Base-by-base conservation (phyloP, 2,888 invertebrate genomes). In the Tinea semifulvella region DNA sequence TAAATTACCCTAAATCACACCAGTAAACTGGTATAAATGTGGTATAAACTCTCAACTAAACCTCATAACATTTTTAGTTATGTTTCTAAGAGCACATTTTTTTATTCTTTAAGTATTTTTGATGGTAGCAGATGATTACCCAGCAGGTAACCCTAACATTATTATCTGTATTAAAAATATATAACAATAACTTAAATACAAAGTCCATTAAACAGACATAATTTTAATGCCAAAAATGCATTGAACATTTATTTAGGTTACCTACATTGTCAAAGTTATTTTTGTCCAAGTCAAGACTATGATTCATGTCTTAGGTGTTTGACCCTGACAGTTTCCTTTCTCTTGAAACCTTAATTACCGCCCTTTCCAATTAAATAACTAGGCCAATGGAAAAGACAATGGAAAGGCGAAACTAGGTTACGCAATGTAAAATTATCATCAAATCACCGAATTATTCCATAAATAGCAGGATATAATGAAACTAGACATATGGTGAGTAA, bases 381-480 rank as follows among this genome's bases (percentile, higher is more conserved):
- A 31, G 31, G 31, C 31, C 31, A 14, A n/a, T n/a, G n/a, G n/a
- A n/a, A 10, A 27, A 27, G 6, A 72, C 73, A 73, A 72, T 67
- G 66, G 54, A 61, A 68, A 65, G 70, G 65, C 65, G 56, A 61
- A 31, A 3, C 58, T 52, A 50, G 57, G 66, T 74, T 74, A 74
- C 68, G 72, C 73, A 76, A 75, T 73, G 66, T 54, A 8, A 17
- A 27, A 25, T 22, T 46, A 47, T 44, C 53, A 53, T 31, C 11
- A 31, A 14, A 13, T 11, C n/a, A n/a, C n/a, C n/a, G n/a, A n/a
- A n/a, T n/a, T n/a, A n/a, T n/a, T n/a, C 11, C 31, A 31, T 2
- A 13, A 31, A 31, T 31, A 31, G 31, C 7, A 31, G 8, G 14
- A 31, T 31, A n/a, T 31, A n/a, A n/a, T n/a, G n/a, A n/a, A n/a